Evolutionary conservation across 2,888 invertebrate species (phyloP), one percentile per base, ranked within the genome.

Genomic region (Apotomis capreana): DNA sequence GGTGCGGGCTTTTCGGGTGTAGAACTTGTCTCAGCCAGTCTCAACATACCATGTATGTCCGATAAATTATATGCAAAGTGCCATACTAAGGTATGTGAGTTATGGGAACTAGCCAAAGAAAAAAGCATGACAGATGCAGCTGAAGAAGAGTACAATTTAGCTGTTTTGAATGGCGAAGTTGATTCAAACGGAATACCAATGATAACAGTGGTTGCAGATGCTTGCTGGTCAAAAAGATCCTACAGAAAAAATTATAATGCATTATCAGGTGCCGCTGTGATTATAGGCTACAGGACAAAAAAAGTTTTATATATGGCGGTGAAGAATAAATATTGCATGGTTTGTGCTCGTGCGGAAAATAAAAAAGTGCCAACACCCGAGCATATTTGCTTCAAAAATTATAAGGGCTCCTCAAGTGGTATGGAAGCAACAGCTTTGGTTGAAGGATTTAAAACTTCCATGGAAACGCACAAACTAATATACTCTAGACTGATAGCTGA

Each of bases 141-240:
- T n/a, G 69, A 76, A 61, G 70, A 76, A 68, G 76, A 76, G 57
- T 74, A 73, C 46, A 44, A 67, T 57, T 37, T 75, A 59, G 76
- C 76, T 51, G 62, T 75, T 51, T 65, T 46, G 13, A 70, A 73
- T 44, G 73, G 75, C 26, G 68, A 74, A 12, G 74, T 74, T 5
- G 65, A 75, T 61, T 9, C n/a, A 52, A 54, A 76, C 60, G 75
- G 75, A 62, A 65, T 67, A 61, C 70, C 73, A 37, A 72, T 74
- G 62, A 69, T 73, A 10, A 26, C 40, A 3, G 70, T 70, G 4
- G 68, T 71, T n/a, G 74, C 67, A 36, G 76, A 76, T 71, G 76
- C 63, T 26, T 74, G 74, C 65, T 75, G 76, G 64, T 55, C 55
- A 15, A 64, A 64, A 55, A 15, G 54, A 44, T 55, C 64, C 4